These are phyloP conservation scores for Lepidonotus clava DNA, from an alignment of 2,888 invertebrate species.

Conservation along the genomic window DNA sequence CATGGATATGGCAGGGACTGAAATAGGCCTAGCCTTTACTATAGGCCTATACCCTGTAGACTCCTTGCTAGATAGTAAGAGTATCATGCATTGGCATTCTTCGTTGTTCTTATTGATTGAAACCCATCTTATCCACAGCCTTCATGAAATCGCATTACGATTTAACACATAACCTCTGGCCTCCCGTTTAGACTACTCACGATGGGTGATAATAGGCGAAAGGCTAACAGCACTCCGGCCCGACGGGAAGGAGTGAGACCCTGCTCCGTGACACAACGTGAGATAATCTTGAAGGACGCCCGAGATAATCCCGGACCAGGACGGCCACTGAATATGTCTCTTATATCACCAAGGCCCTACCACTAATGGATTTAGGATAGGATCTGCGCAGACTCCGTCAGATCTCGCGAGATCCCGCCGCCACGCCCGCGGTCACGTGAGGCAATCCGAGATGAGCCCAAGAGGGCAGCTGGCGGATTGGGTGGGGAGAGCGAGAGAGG, in stretches of 20 bases:
- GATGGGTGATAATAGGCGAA: not conserved
- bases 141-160: not conserved
- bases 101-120: not conserved
- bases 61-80: too few relatives aligned
- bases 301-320: not conserved
- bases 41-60: too few relatives aligned
- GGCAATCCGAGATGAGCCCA: slow-evolving; percentile 10
- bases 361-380: not conserved
- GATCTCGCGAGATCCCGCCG: too few relatives aligned
- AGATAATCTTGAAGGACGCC: not conserved
- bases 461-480: not conserved
- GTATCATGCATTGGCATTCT: too few relatives aligned
- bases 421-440: slow-evolving; percentile 11
- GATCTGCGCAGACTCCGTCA: slow-evolving; percentile 6
- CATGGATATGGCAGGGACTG: too few relatives aligned
- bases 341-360: not conserved
- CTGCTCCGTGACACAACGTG: not conserved
- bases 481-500: not conserved
- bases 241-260: not conserved
- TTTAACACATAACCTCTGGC: not conserved
- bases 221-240: not conserved
- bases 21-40: too few relatives aligned
- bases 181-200: not conserved
- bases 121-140: slow-evolving; percentile 11
- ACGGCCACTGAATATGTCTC: not conserved